A percentile compares a stretch with the other conserved stretches of the same genome.
phyloP scores from a whole-genome alignment of 1,140 invertebrate genomes.

The Lepidotrigona ventralis region DNA sequence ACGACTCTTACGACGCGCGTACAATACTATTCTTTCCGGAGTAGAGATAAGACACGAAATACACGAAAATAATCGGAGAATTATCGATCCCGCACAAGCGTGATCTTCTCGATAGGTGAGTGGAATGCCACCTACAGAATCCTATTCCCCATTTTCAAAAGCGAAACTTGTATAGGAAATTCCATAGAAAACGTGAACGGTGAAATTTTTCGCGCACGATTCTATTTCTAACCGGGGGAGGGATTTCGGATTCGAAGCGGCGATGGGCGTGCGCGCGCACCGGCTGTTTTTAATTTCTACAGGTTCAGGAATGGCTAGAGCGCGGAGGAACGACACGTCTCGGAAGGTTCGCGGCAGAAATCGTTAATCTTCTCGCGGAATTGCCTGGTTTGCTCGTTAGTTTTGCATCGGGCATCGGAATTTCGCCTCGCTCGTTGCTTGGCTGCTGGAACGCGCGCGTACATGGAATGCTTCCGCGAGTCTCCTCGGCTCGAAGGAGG shows the following conservation, averaged over 20 bases:
- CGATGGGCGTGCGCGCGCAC: too few relatives aligned
- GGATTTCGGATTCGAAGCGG: neutral
- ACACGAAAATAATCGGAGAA: slow-evolving; percentile 66
- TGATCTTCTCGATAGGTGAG: too few relatives aligned
- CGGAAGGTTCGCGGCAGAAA: slow-evolving; percentile 19
- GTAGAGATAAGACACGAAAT: neutral
- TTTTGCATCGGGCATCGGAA: slow-evolving; percentile 41
- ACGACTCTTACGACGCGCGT: neutral
- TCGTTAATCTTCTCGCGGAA: slow-evolving; percentile 44
- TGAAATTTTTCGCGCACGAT: too few relatives aligned
- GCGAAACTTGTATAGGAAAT: too few relatives aligned
- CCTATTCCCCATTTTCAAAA: too few relatives aligned
- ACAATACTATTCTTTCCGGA: slow-evolving; percentile 23
- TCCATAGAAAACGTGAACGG: too few relatives aligned
- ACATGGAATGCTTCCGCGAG: slow-evolving; percentile 20
- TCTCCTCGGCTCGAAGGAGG: too few relatives aligned
- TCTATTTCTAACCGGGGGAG: too few relatives aligned
- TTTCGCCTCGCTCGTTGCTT: neutral
- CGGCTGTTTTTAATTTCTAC: neutral
- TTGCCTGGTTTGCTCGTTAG: slow-evolving; percentile 32
- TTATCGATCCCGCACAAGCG: slow-evolving; percentile 38
- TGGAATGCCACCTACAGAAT: too few relatives aligned
- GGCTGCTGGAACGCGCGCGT: slow-evolving; percentile 12
- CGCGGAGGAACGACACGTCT: slow-evolving; percentile 2
- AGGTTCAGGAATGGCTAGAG: neutral